Evolutionary conservation across 2,113 vertebrate genomes (phyloP).

Genomic region (Crocuta crocuta): DNA sequence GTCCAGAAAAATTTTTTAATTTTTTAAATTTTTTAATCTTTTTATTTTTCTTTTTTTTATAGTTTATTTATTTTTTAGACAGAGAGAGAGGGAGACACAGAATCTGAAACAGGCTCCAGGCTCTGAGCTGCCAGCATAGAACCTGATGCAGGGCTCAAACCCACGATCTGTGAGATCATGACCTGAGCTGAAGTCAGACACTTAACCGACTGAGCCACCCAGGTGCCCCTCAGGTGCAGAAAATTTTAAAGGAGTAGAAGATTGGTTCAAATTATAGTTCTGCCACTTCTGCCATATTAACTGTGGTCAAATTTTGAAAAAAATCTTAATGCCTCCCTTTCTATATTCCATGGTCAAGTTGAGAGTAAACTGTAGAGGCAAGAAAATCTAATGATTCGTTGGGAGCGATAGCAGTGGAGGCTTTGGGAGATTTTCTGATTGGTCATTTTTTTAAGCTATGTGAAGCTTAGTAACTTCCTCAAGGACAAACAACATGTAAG

Average conservation of each 20-base stretch:
- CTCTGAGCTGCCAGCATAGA: too few species aligned
- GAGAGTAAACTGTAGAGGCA: not conserved
- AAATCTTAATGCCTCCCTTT: not conserved
- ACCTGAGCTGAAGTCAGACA: too few species aligned
- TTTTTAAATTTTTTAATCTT: too few species aligned
- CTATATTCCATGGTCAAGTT: not conserved
- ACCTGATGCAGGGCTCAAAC: too few species aligned
- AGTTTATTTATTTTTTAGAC: too few species aligned
- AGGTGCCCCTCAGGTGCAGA: not conserved
- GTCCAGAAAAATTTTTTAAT: not conserved
- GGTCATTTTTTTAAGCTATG: not conserved
- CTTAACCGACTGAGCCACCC: too few species aligned
- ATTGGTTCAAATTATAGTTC: slow-evolving; percentile 43
- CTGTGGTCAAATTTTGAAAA: slow-evolving; percentile 44
- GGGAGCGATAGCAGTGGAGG: not conserved
- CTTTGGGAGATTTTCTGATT: not conserved
- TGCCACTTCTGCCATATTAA: not conserved
- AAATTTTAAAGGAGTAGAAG: slow-evolving; percentile 32
- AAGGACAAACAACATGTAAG: not conserved
- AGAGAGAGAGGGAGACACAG: too few species aligned
- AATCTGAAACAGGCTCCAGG: too few species aligned
- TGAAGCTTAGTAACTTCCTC: slow-evolving; percentile 17
- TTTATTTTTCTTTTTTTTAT: too few species aligned
- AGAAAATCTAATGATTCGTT: not conserved
- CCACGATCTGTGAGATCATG: too few species aligned